Conservation (phyloP, 2,888 invertebrate species). For the Megamerina dolium region DNA sequence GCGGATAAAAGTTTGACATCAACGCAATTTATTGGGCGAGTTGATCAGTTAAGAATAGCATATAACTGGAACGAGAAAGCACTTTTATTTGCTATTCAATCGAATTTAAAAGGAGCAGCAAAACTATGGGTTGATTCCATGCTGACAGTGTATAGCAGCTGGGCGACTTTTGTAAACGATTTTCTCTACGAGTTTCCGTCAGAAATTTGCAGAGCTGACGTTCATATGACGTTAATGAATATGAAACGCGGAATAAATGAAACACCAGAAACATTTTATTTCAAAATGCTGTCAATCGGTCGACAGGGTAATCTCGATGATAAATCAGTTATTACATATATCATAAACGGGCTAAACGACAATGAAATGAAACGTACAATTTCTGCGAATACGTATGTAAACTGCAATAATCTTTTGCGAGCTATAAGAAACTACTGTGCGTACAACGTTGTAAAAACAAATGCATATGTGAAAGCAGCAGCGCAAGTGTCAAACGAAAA, state of each 20-base stretch:
- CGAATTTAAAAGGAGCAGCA: constrained; percentile 8
- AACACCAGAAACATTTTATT: constrained; percentile 15
- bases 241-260: constrained; percentile 1
- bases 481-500: no score
- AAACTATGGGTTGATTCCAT: constrained; percentile 7
- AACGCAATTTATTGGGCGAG: no score
- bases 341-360: constrained; percentile 5
- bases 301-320: constrained; percentile 7
- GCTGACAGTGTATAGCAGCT: constrained; percentile 2
- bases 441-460: no score
- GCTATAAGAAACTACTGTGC: constrained; percentile 6
- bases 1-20: no score
- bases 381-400: constrained; percentile 5
- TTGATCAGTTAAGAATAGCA: not conserved
- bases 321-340: constrained; percentile 6
- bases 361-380: no score
- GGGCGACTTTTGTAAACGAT: constrained; percentile 3
- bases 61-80: constrained; percentile 1
- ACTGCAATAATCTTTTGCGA: constrained; percentile 10
- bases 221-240: constrained; percentile 1
- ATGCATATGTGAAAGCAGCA: no score
- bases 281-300: constrained; percentile 10
- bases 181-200: constrained; percentile 4
- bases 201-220: constrained; percentile 5
- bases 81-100: constrained; percentile 8